Base-by-base conservation (phyloP, 2,113 vertebrate species). In the Seriola dumerili region DNA sequence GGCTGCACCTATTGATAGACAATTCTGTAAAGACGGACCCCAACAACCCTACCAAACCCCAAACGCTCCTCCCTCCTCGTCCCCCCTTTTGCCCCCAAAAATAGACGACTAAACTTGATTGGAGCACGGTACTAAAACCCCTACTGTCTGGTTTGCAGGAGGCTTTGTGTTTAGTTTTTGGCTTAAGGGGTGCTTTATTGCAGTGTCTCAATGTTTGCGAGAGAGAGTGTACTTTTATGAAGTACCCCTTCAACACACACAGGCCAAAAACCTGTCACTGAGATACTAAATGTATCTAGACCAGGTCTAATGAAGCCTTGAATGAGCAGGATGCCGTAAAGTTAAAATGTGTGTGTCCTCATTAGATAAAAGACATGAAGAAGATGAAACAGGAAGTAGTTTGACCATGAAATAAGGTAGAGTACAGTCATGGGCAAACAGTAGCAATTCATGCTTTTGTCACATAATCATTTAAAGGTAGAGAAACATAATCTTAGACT, bases 1-100 rank as follows among this genome's bases (percentile, higher is more conserved):
- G 96, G 94, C 95, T 97, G 97, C 96, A 98, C 97, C 97, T 99
- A 97, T 98, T 98, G 97, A 99, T 97, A 97, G 97, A 97, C 96
- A 96, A 96, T 97, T 96, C 96, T 93, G 96, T 97, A 97, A 97
- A 96, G 97, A 97, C 96, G 95, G 95, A 96, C 95, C 96, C 95
- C 94, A 96, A 89, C 96, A 96, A 96, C 86, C 88, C 80, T 13
- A 61, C 70, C 81, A 67, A 76, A 75, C 87, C 23, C 34, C 71
- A 12, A 46, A 71, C 34, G 65, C 86, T 80, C 87, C 86, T 61
- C 83, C 87, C 78, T 36, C 48, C 54, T 61, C 74, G 36, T 61
- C 40, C 80, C 54, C 40, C 59, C 36, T 5, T 62, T 10, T 50
- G 55, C 75, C 80, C 85, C 84, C 77, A 76, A 86, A 91, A 89